Base-by-base conservation (phyloP, 2,888 invertebrate species). In the Tholera decimalis region DNA sequence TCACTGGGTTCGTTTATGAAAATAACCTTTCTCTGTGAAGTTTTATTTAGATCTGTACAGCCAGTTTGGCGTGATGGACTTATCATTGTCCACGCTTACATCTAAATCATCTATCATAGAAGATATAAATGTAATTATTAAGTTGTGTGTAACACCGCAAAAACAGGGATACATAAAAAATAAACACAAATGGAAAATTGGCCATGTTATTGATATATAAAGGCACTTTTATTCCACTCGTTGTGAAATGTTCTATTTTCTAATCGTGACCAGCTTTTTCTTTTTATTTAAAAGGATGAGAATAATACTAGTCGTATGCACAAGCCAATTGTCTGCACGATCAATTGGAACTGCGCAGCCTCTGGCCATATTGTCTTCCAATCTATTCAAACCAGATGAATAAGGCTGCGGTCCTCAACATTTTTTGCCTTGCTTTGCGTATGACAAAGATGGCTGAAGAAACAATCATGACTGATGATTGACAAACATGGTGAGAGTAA, bases 351-450 rank as follows among this genome's bases (percentile, higher is more conserved):
- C 71, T 76, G 63, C 51, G 55, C 61, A 55, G 87, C 91, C 89
- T 72, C 77, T 68, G 83, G 89, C 74, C 71, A 79, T 85, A 88
- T 88, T 90, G 88, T 88, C 85, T 86, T 77, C 83, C 85, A 76
- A 86, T 89, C 85, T 73, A 70, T 77, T 69, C 65, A 61, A 73
- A 71, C 72, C 80, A 80, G 73, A 80, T 72, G 72, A 51, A 69
- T 61, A 57, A 47, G 49, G 20, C 69, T 61, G 70, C 3, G 66
- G 8, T 49, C n/a, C 51, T 67, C 62, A 79, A 80, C 60, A 41
- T 71, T 53, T 37, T 65, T 43, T 50, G 41, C 7, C 7, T 41
- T 55, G 9, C 33, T 46, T 47, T 8, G 62, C 41, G 11, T 15
- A 0, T 30, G 15, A 39, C 46, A 70, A 55, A 35, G 22, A 46